Evolutionary conservation across 2,113 vertebrate species (phyloP).

Genomic region (Phoxinus phoxinus): DNA sequence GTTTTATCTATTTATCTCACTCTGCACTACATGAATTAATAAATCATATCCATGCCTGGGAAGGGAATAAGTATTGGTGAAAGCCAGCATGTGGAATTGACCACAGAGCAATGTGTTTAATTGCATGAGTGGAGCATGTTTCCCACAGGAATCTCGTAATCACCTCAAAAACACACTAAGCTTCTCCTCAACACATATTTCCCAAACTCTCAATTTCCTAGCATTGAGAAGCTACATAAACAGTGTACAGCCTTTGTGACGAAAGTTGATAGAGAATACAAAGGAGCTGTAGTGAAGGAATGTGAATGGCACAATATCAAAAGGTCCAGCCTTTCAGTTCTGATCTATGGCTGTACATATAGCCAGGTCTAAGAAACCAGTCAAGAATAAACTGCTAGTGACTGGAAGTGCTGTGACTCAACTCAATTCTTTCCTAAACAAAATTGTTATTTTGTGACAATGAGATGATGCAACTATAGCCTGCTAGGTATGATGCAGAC

Average conservation of each 20-base stretch:
- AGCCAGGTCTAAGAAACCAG: neutral
- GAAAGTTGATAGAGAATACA: neutral
- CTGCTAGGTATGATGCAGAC: neutral
- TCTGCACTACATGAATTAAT: neutral
- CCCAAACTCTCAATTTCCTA: slow-evolving; percentile 14
- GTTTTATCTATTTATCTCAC: neutral
- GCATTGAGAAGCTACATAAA: neutral
- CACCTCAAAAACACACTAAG: slow-evolving; percentile 25
- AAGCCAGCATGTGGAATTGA: neutral
- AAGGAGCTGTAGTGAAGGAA: neutral
- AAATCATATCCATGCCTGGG: neutral
- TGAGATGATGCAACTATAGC: neutral
- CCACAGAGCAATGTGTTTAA: slow-evolving; percentile 32
- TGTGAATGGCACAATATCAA: neutral
- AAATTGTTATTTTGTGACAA: neutral
- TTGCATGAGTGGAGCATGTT: slow-evolving; percentile 25
- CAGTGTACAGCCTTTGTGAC: neutral
- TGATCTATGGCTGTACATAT: neutral
- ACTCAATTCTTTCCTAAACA: neutral
- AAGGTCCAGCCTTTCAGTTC: neutral
- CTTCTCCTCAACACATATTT: slow-evolving; percentile 25
- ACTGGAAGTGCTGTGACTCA: neutral
- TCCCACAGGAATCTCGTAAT: slow-evolving; percentile 49
- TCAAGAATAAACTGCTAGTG: neutral
- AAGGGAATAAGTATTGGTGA: slow-evolving; percentile 47